Conservation (phyloP, 2,797 vertebrate genomes). For the Halcyon leucocephala region DNA sequence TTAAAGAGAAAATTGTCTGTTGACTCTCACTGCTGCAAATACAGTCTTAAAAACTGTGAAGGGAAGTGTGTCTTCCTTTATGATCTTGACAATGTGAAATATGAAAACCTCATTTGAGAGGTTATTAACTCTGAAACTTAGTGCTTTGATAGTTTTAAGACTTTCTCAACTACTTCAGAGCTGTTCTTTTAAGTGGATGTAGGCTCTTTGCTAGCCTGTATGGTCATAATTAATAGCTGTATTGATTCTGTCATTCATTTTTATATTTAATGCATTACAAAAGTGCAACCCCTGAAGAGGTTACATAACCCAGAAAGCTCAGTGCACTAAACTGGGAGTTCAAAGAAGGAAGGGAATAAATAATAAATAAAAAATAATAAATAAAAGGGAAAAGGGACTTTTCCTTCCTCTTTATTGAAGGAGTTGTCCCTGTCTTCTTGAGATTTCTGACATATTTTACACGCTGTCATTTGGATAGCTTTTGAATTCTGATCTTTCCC, state of each 20-base stretch:
- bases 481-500: neutral
- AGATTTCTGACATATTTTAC: neutral
- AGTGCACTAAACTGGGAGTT: neutral
- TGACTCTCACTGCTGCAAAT: neutral
- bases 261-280: slow-evolving; percentile 16
- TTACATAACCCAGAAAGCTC: neutral
- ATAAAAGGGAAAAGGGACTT: neutral
- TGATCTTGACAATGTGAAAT: neutral
- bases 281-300: neutral
- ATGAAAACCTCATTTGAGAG: neutral
- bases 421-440: neutral
- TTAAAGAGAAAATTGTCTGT: neutral
- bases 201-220: neutral
- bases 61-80: neutral
- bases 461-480: neutral
- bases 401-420: neutral
- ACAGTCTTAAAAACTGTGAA: neutral
- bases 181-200: neutral
- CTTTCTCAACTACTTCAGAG: neutral
- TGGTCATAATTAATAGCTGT: slow-evolving; percentile 1
- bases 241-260: slow-evolving; percentile 18
- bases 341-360: slow-evolving; percentile 16
- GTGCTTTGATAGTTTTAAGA: neutral
- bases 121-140: neutral
- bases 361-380: too few relatives aligned